phyloP scores from a whole-genome alignment of 2,797 vertebrate genomes.

The Paramormyrops hopkinsi region DNA sequence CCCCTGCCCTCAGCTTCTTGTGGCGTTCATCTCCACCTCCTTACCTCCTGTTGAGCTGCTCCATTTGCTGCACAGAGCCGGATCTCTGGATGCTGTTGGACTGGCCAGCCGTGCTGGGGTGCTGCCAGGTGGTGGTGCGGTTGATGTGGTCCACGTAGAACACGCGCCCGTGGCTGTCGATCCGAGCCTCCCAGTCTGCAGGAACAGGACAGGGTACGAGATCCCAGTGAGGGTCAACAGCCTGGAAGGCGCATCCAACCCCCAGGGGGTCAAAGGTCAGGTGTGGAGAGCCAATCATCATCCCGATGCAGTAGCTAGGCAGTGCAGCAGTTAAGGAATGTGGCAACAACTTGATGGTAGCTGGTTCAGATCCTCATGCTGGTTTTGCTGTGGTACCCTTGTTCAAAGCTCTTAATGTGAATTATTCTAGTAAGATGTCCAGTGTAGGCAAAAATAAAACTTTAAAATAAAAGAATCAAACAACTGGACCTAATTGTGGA shows the following conservation, averaged over 20 bases:
- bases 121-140: constrained; percentile 93
- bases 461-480: not conserved
- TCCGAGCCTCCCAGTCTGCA: constrained; percentile 93
- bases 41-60: constrained; percentile 92
- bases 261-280: not conserved
- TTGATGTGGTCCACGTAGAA: constrained; percentile 96
- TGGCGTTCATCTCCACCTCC: not conserved
- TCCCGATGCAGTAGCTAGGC: not conserved
- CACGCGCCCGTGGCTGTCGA: constrained; percentile 92
- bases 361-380: not conserved
- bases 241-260: too few relatives aligned
- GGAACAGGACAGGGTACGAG: not conserved
- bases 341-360: not conserved
- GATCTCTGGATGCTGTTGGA: constrained; percentile 78
- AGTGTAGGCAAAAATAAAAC: not conserved
- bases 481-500: not conserved
- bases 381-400: not conserved
- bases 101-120: constrained; percentile 72
- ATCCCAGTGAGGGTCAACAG: not conserved
- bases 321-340: not conserved
- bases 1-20: not conserved
- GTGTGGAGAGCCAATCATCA: too few relatives aligned
- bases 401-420: not conserved
- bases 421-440: not conserved
- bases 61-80: constrained; percentile 92